Evolutionary conservation across 2,888 invertebrate species (phyloP).

Genomic region (Alviniconcha strummeri): DNA sequence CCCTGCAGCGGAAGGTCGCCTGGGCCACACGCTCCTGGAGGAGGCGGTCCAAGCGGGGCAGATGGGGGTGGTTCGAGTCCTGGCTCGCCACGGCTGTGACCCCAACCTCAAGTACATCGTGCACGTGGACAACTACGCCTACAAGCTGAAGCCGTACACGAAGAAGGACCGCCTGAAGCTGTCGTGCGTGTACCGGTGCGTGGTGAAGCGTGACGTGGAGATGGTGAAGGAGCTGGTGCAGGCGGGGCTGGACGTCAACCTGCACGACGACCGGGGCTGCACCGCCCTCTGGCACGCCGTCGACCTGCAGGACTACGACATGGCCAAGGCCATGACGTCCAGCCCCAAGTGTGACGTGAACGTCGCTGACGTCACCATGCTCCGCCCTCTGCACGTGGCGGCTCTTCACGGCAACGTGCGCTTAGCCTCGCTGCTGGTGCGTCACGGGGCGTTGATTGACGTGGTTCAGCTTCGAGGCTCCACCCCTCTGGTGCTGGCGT

Average conservation of each 20-base stretch:
- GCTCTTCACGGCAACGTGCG: constrained; percentile 59
- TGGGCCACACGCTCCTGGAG: constrained; percentile 58
- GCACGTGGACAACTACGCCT: constrained; percentile 50
- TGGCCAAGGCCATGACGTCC: constrained; percentile 52
- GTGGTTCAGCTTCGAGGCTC: constrained; percentile 59
- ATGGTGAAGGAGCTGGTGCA: constrained; percentile 55
- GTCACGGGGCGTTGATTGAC: constrained; percentile 58
- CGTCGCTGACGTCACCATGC: constrained; percentile 53
- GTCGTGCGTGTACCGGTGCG: constrained; percentile 55
- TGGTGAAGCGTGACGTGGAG: constrained; percentile 53
- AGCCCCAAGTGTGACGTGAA: constrained; percentile 54
- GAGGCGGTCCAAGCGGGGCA: constrained; percentile 50
- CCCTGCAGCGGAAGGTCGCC: constrained; percentile 2
- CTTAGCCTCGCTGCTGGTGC: constrained; percentile 54
- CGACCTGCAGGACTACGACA: constrained; percentile 59
- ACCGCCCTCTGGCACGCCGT: constrained; percentile 62
- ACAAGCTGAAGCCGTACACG: constrained; percentile 47
- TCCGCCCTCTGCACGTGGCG: constrained; percentile 62
- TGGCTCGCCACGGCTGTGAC: constrained; percentile 52
- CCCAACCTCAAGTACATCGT: constrained; percentile 56
- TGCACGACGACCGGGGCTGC: constrained; percentile 59
- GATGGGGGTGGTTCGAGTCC: constrained; percentile 47
- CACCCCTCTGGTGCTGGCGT: constrained; percentile 58
- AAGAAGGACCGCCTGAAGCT: constrained; percentile 51
- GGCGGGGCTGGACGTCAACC: constrained; percentile 61